Evolutionary conservation across 1,140 invertebrate genomes (phyloP), one percentile per base, ranked within the genome.

Genomic region (Euwallacea similis): DNA sequence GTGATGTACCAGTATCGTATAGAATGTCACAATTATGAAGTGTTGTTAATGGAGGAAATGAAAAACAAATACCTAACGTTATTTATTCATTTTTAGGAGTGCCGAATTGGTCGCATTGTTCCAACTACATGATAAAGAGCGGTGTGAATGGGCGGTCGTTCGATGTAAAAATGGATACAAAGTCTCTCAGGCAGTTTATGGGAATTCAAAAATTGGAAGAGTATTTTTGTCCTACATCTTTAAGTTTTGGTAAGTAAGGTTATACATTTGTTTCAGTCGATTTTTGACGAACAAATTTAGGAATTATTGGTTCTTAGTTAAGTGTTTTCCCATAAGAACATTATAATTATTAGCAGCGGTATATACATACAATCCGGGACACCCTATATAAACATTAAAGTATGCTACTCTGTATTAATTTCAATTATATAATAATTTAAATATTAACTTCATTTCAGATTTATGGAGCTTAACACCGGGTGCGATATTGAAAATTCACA

Each of bases 201-300:
- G 81, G 85, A 0, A 82, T 83, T 63, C 87, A 83, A 66, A 81
- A 85, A 7, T 81, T 88, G 0, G 90, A 92, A 76, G 90, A 94
- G 77, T 87, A 94, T 76, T 93, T 91, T 77, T 94, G 88, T 79
- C 94, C 94, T 0, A 89, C 92, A 65, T 89, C 93, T 0, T 78
- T 95, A 43, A 86, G 88, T 7, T 93, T 92, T 81, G 86, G 91
- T 91, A 82, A 86, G 85, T 84, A 41, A 50, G 43, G 6, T 58
- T 44, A 8, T 61, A 16, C 10, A 15, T 64, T 7, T 11, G 47
- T 46, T 64, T 46, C 13, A 46, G 10, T 33, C 33, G 6, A 47
- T 71, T 58, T 42, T 74, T 41, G 6, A 1, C 46, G 46, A 50
- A 50, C 1, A 13, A 33, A 33, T 33, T 33, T 33, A 33, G 21